Evolutionary conservation across 2,113 vertebrate genomes (phyloP), one percentile per base, ranked within the genome.

Genomic region (Megaceryle torquata): DNA sequence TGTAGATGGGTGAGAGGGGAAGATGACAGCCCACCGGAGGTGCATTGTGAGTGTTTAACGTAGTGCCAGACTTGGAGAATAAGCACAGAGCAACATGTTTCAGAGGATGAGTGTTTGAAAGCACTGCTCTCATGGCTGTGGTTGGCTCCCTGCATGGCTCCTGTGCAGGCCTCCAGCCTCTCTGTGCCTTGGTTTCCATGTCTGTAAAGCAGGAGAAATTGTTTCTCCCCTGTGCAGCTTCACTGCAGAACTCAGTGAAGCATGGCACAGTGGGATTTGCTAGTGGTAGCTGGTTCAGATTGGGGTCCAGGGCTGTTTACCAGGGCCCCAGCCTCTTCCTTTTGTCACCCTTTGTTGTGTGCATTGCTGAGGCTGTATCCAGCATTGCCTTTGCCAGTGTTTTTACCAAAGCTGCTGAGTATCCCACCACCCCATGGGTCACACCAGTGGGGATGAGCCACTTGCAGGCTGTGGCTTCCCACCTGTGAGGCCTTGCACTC

Each of bases 321-420:
- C 89, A 76, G 29, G 33, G 24, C 16, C 14, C 8, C 39, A 68
- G 19, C 56, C 48, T 86, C 39, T 74, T 95, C 44, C 35, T 75
- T 76, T 57, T 39, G 68, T 94, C 35, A 18, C 63, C 50, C 18
- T 83, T 71, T 0, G 0, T 63, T 48, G 59, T 0, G 0, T 60
- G 39, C 0, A 0, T 20, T 64, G 56, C 59, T 0, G 0, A 81
- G 82, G 48, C 60, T 69, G 93, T 88, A 50, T 20, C 16, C 39
- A 48, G 28, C 3, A 4, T n/a, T 86, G 37, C 33, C 46, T 91
- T 78, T 86, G 48, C 35, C 64, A 82, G 18, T 0, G 0, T 24
- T 91, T 90, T 90, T 44, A 28, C 29, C 48, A 51, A 74, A 86
- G 72, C 64, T 75, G 43, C 64, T 75, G 80, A 83, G 24, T 51